A percentile compares a stretch with the other conserved stretches of the same genome.
These are phyloP conservation scores for Caenorhabditis sinica DNA, from an alignment of 2,888 invertebrate genomes.

Conservation along the genomic window DNA sequence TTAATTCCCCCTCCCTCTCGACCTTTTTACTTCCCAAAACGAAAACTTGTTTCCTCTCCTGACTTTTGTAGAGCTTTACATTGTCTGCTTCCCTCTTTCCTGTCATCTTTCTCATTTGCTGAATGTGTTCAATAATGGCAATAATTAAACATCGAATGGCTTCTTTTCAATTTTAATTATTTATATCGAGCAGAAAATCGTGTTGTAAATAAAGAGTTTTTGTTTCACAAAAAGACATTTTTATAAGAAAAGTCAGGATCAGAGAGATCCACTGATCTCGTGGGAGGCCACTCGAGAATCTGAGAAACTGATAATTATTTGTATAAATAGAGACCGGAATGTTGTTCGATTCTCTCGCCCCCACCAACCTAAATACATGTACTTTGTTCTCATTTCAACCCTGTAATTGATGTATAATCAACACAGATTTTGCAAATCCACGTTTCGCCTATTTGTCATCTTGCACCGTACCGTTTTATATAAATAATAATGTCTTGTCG, in stretches of 20 bases:
- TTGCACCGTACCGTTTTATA: slow-evolving; percentile 15
- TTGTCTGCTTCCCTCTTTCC: slow-evolving; percentile 29
- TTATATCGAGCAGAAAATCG: slow-evolving; percentile 24
- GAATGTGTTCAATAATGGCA: slow-evolving; percentile 13
- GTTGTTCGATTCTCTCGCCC: slow-evolving; percentile 4
- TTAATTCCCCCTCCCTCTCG: not conserved
- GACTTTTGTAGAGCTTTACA: slow-evolving; percentile 38
- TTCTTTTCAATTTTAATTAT: slow-evolving; percentile 16
- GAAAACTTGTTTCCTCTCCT: not conserved
- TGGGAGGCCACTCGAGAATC: slow-evolving; percentile 44
- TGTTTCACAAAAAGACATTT: not conserved
- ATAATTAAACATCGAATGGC: slow-evolving; percentile 5
- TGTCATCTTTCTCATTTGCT: not conserved
- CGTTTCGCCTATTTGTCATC: slow-evolving; percentile 39
- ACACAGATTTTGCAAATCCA: slow-evolving; percentile 32
- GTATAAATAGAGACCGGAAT: slow-evolving; percentile 41
- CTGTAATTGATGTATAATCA: slow-evolving; percentile 40
- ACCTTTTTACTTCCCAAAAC: not conserved
- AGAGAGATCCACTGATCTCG: slow-evolving; percentile 43
- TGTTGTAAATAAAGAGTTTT: slow-evolving; percentile 38
- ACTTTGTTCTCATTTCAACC: slow-evolving; percentile 17
- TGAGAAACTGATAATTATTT: slow-evolving; percentile 40
- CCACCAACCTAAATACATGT: not conserved
- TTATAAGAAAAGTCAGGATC: not conserved
- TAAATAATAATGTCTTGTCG: slow-evolving; percentile 31